A percentile compares a stretch with the other conserved stretches of the same genome.
Conservation (phyloP, 2,113 vertebrate species). For the Orycteropus afer region DNA sequence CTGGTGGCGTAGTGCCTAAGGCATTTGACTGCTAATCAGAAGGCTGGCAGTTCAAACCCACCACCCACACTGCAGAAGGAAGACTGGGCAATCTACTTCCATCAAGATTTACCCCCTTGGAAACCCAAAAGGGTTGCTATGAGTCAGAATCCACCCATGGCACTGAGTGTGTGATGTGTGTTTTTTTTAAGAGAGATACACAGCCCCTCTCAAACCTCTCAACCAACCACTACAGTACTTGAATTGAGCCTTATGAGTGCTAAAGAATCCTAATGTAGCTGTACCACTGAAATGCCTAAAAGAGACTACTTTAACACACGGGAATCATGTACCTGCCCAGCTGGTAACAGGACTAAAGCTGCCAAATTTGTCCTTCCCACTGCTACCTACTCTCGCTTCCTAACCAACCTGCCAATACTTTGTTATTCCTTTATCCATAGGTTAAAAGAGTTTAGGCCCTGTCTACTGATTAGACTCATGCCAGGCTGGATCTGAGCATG, state of each 20-base stretch:
- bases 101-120: too few species aligned
- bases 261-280: background rate
- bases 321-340: background rate
- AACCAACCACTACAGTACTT: background rate
- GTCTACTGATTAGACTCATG: background rate
- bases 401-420: background rate
- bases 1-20: too few species aligned
- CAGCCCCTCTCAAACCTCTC: too few species aligned
- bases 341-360: background rate
- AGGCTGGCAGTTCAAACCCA: too few species aligned
- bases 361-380: background rate
- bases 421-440: too few species aligned
- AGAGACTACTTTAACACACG: background rate
- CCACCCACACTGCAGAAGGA: too few species aligned
- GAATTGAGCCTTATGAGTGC: background rate
- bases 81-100: too few species aligned
- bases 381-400: background rate
- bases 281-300: background rate
- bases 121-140: too few species aligned
- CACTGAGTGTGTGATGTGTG: too few species aligned
- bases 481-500: background rate
- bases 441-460: background rate
- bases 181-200: too few species aligned
- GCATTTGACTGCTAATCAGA: too few species aligned
- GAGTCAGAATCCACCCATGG: too few species aligned